Percentiles rank a stretch among this genome's conserved stretches.
Conservation (phyloP, 2,113 vertebrate genomes). For the Chaetops frenatus region DNA sequence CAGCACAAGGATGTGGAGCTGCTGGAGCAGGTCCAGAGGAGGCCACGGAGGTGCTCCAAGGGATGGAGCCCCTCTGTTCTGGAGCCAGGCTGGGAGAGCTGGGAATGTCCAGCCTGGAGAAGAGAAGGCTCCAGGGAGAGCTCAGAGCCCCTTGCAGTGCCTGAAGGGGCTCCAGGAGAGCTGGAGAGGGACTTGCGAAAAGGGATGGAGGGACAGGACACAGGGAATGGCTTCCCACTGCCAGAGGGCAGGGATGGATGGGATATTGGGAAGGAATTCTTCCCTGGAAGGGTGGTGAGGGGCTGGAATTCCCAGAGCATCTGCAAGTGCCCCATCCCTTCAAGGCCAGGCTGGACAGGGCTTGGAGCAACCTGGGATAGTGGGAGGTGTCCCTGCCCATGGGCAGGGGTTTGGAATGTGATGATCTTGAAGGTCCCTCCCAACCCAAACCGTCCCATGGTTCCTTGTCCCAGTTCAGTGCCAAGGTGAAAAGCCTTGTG, state of each 20-base stretch:
- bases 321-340: not conserved
- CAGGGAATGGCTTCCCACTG: not conserved
- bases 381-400: not conserved
- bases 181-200: not conserved
- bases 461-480: too few species aligned
- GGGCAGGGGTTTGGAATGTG: fast-evolving
- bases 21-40: fast-evolving
- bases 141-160: not conserved
- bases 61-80: not conserved
- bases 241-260: fast-evolving
- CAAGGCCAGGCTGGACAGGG: fast-evolving
- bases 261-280: not conserved
- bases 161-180: not conserved
- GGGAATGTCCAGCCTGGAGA: not conserved
- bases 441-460: not conserved
- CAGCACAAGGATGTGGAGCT: fast-evolving
- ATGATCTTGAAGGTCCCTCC: too few species aligned
- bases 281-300: fast-evolving
- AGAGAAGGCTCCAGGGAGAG: fast-evolving
- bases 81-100: not conserved
- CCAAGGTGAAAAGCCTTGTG: not conserved
- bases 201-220: not conserved
- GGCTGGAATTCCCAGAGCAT: not conserved
- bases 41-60: fast-evolving
- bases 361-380: fast-evolving